Conservation (phyloP, 2,888 invertebrate species). For the Cantharis rustica region DNA sequence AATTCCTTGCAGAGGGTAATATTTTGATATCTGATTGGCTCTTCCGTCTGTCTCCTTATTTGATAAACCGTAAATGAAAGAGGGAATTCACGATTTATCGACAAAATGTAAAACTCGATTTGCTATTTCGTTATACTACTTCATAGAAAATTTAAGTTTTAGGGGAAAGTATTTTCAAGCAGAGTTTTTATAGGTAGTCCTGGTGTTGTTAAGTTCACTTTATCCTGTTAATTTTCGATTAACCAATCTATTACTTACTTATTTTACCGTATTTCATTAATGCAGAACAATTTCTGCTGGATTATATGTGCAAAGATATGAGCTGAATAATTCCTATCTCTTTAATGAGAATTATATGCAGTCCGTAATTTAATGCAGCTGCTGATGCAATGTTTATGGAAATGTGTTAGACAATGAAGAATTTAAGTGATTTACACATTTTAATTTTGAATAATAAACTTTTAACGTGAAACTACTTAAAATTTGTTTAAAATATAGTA, state of each 20-base stretch:
- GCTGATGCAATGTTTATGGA: background rate
- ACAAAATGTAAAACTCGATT: slow-evolving; percentile 6
- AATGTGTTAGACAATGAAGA: background rate
- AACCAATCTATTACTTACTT: background rate
- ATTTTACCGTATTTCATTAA: background rate
- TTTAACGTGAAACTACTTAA: too few species aligned
- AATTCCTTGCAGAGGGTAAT: slow-evolving; percentile 12
- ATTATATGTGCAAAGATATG: background rate
- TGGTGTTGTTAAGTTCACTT: background rate
- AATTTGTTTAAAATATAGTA: too few species aligned
- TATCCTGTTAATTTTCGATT: background rate
- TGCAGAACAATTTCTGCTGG: background rate
- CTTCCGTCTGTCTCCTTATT: slow-evolving; percentile 33
- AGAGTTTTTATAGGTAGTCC: background rate
- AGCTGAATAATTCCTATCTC: background rate
- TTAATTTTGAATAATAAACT: background rate
- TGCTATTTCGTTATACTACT: background rate
- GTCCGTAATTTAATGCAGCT: background rate
- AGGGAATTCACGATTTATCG: slow-evolving; percentile 7
- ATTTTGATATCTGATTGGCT: slow-evolving; percentile 33
- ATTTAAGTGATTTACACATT: background rate
- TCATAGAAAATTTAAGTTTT: background rate
- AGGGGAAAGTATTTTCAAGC: background rate
- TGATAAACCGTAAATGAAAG: slow-evolving; percentile 30
- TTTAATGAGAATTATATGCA: background rate